These are phyloP conservation scores for Polia nebulosa DNA, from an alignment of 2,888 invertebrate genomes.

Conservation along the genomic window DNA sequence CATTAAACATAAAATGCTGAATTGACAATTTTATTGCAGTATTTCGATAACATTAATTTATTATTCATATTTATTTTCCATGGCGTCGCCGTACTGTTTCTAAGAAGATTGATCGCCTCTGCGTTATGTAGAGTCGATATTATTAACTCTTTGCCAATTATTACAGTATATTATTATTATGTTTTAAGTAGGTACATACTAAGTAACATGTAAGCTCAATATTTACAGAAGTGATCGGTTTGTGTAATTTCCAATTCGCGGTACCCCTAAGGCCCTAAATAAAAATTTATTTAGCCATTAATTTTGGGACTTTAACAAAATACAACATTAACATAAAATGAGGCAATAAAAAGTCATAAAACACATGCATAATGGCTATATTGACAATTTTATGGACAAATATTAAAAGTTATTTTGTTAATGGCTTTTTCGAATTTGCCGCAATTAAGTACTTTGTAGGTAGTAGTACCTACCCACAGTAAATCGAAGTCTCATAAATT, in stretches of 20 bases:
- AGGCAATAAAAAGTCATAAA: conserved; percentile 40
- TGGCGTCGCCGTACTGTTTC: not conserved
- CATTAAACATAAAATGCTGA: conserved; percentile 10
- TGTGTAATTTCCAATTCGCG: conserved; percentile 22
- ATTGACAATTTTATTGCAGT: conserved; percentile 20
- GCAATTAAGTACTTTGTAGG: conserved; percentile 1
- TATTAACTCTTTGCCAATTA: conserved; percentile 13
- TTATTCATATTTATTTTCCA: conserved; percentile 18
- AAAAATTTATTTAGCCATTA: conserved; percentile 43
- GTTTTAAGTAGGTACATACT: conserved; percentile 13
- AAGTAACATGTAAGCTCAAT: conserved; percentile 10
- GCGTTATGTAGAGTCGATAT: not conserved
- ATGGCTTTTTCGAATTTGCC: conserved; percentile 9
- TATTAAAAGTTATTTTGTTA: conserved; percentile 29
- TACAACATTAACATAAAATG: conserved; percentile 44
- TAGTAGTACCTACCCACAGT: not conserved
- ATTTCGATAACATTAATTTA: not conserved
- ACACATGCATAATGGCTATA: conserved; percentile 39
- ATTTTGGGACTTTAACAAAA: conserved; percentile 33
- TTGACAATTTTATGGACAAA: conserved; percentile 44
- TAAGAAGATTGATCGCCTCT: conserved; percentile 6
- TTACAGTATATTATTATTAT: not conserved
- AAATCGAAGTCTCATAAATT: not conserved
- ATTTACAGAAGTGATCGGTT: conserved; percentile 30
- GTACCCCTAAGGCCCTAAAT: conserved; percentile 21